phyloP scores from a whole-genome alignment of 2,888 invertebrate genomes.

The Myathropa florea region DNA sequence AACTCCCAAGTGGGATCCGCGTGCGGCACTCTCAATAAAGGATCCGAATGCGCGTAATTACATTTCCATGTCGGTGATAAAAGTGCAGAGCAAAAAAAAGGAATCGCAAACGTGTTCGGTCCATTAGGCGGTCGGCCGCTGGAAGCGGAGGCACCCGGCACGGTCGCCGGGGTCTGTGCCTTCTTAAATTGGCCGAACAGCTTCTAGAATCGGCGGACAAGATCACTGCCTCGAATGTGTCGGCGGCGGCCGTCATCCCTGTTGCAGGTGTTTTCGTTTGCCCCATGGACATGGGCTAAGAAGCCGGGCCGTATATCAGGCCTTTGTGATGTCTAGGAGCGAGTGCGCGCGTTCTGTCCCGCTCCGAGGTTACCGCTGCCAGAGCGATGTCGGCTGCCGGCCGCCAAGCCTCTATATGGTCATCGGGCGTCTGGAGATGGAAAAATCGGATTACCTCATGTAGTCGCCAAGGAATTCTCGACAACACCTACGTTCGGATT shows the following conservation, averaged over 20 bases:
- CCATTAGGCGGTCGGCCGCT: slow-evolving; percentile 51
- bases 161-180: slow-evolving; percentile 12
- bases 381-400: slow-evolving; percentile 19
- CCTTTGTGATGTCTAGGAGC: slow-evolving; percentile 16
- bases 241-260: slow-evolving; percentile 43
- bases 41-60: slow-evolving; percentile 68
- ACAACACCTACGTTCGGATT: slow-evolving; percentile 62
- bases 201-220: slow-evolving; percentile 54
- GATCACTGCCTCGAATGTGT: slow-evolving; percentile 29
- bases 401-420: slow-evolving; percentile 51
- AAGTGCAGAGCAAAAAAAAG: slow-evolving; percentile 37
- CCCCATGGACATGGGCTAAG: slow-evolving; percentile 22
- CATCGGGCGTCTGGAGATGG: slow-evolving; percentile 63
- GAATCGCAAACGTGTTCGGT: slow-evolving; percentile 60
- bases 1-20: slow-evolving; percentile 17
- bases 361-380: slow-evolving; percentile 4
- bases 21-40: slow-evolving; percentile 55
- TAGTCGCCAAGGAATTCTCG: slow-evolving; percentile 41
- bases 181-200: slow-evolving; percentile 48
- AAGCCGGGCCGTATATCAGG: slow-evolving; percentile 37
- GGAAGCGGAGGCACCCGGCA: slow-evolving; percentile 18
- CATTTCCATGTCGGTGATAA: slow-evolving; percentile 70
- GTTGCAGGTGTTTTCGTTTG: slow-evolving; percentile 64
- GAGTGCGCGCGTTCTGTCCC: slow-evolving; percentile 15
- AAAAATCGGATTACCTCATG: slow-evolving; percentile 55